Evolutionary conservation across 2,888 invertebrate genomes (phyloP).

Genomic region (Meiosimyza platycephala): DNA sequence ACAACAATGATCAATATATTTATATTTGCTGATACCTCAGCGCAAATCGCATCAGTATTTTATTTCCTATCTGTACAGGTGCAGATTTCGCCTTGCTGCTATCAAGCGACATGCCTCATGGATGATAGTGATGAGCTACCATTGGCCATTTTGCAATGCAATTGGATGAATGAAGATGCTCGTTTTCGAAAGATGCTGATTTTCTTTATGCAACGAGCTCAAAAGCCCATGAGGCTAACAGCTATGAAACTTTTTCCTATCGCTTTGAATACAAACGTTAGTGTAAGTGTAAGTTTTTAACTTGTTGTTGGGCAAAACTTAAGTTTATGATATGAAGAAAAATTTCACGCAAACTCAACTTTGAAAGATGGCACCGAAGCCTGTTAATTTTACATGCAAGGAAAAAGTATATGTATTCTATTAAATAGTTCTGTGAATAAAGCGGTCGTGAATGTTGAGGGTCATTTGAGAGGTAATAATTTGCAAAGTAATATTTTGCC

Average conservation of each 20-base stretch:
- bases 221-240: constrained; percentile 14
- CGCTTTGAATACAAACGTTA: constrained; percentile 31
- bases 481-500: no score
- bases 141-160: constrained; percentile 24
- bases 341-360: no score
- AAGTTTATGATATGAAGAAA: no score
- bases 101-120: constrained; percentile 17
- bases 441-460: no score
- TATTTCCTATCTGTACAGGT: constrained; percentile 23
- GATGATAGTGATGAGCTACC: constrained; percentile 18
- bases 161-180: constrained; percentile 29
- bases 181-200: constrained; percentile 9
- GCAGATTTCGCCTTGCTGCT: constrained; percentile 30
- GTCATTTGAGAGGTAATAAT: no score
- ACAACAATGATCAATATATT: constrained; percentile 25
- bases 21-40: constrained; percentile 9
- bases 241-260: constrained; percentile 29
- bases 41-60: constrained; percentile 1
- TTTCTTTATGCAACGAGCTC: constrained; percentile 24
- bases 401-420: no score
- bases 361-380: no score
- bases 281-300: constrained; percentile 23
- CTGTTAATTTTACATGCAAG: no score
- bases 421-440: no score
- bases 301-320: no score